Conservation (phyloP, 2,797 vertebrate species). For the Eurystomus glaucurus region DNA sequence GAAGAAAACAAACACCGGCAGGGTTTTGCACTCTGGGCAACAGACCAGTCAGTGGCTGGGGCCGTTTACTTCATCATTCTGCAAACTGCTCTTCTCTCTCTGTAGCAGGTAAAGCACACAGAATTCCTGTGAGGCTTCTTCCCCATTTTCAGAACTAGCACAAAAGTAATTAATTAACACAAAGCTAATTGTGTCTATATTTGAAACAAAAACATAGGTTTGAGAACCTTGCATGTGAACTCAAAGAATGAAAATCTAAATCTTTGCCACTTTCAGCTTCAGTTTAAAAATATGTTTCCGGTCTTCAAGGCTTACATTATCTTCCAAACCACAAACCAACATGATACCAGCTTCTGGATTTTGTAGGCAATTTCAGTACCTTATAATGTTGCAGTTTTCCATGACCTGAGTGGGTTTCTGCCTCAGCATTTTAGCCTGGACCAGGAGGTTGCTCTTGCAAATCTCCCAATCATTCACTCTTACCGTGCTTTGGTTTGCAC, state of each 20-base stretch:
- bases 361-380: neutral
- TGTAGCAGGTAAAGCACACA: neutral
- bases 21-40: neutral
- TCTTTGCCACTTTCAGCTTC: neutral
- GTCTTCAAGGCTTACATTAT: neutral
- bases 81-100: neutral
- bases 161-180: neutral
- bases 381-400: neutral
- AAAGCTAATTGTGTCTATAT: neutral
- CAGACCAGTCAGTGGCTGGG: neutral
- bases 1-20: neutral
- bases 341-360: neutral
- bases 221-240: neutral
- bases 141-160: neutral
- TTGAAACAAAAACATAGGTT: neutral
- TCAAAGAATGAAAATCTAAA: neutral
- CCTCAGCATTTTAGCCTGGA: neutral
- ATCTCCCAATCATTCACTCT: neutral
- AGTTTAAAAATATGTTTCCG: neutral
- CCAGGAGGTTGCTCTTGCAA: neutral
- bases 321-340: conserved; percentile 35
- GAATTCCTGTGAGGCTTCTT: neutral
- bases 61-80: neutral
- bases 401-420: neutral
- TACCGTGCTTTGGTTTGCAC: neutral